Evolutionary conservation across 2,113 vertebrate species (phyloP), one percentile per base, ranked within the genome.

Genomic region (Pterocles gutturalis): DNA sequence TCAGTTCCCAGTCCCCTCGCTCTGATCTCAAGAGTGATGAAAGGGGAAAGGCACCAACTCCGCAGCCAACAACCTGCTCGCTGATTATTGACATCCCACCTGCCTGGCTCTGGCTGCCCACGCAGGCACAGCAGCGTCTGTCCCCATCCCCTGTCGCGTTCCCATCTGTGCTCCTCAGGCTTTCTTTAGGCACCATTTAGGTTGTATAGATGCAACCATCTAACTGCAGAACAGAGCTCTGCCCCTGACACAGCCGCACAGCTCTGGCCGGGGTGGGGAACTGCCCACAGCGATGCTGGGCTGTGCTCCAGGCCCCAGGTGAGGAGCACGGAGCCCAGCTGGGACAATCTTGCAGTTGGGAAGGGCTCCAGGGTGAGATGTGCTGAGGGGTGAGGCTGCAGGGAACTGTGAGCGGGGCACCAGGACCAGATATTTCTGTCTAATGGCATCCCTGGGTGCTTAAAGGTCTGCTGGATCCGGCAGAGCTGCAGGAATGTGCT

Each of bases 231-330:
- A 13, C 16, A 72, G 51, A 69, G 43, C 46, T 33, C 9, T 21
- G 2, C 25, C 20, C 29, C 67, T 10, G 13, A 2, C 1, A 4
- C 76, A 29, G 31, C 7, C 4, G 2, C 1, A 12, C 29, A 5
- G 76, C 76, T 15, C 17, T 0, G 3, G 60, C 11, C 1, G 3
- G 53, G 57, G 3, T 14, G 16, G 36, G 65, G 51, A 48, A n/a
- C 25, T 24, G n/a, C 33, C 49, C 2, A 0, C 29, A 26, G 45
- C 10, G 0, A 4, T 3, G 26, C 33, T 25, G 45, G 24, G 15
- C 26, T 31, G 13, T 48, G 41, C 13, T n/a, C 34, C 60, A 38
- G 61, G 38, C 19, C 36, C 43, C 24, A 0, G 4, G 16, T 7
- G 70, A 33, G 67, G 66, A 79, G 33, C 53, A 22, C 7, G 0